Evolutionary conservation across 2,113 vertebrate genomes (phyloP).

Genomic region (Camelus dromedarius): DNA sequence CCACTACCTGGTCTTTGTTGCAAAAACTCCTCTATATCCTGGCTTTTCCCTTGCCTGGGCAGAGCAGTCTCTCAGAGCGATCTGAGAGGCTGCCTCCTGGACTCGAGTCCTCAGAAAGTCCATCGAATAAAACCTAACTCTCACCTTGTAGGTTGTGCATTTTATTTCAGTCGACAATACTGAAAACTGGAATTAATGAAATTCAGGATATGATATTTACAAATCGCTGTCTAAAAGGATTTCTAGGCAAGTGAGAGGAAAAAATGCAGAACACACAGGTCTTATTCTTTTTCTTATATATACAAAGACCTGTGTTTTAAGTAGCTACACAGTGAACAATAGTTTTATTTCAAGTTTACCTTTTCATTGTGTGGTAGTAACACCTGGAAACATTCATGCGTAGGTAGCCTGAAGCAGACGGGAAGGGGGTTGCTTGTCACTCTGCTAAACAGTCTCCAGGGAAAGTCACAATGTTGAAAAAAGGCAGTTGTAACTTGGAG

Average conservation of each 20-base stretch:
- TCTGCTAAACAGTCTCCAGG: conserved; percentile 72
- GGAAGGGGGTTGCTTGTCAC: conserved; percentile 74
- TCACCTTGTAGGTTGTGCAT: too few species aligned
- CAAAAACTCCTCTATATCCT: too few species aligned
- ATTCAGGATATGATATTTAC: neutral
- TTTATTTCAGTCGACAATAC: too few species aligned
- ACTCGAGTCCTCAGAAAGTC: too few species aligned
- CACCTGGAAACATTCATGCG: conserved; percentile 74
- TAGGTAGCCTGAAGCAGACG: conserved; percentile 35
- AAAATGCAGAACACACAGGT: neutral
- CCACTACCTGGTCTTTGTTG: too few species aligned
- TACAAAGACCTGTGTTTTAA: neutral
- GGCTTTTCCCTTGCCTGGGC: too few species aligned
- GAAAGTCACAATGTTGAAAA: conserved; percentile 83
- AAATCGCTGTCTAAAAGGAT: neutral
- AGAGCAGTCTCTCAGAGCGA: too few species aligned
- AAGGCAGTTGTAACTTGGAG: conserved; percentile 86
- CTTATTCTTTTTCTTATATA: neutral
- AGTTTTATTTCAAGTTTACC: conserved; percentile 7
- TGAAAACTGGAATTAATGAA: neutral
- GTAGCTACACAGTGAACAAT: neutral
- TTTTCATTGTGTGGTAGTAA: conserved; percentile 15
- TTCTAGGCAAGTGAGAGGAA: neutral
- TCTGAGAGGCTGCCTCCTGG: too few species aligned
- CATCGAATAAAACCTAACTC: too few species aligned